Evolutionary conservation across 37 sponge, comb jelly and placozoan genomes (phyloP).

Genomic region (Ianthella basta): DNA sequence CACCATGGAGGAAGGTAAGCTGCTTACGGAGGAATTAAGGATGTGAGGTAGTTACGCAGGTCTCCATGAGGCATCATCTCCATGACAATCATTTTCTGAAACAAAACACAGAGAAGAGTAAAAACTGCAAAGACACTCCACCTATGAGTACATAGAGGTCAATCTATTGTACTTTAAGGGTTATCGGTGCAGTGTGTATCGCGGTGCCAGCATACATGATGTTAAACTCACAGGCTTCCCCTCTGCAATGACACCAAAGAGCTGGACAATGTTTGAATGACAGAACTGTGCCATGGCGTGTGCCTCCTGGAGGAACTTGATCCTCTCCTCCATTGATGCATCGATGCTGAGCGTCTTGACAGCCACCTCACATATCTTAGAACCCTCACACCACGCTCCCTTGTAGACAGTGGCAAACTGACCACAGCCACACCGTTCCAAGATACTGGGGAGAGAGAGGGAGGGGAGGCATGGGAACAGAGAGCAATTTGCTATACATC

Average conservation of each 20-base stretch:
- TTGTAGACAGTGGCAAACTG: conserved; percentile 31
- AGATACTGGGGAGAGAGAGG: not conserved
- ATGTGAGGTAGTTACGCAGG: not conserved
- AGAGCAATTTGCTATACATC: no score
- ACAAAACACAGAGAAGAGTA: not conserved
- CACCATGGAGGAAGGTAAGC: not conserved
- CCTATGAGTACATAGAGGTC: no score
- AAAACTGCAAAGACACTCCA: no score
- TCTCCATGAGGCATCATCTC: conserved; percentile 33
- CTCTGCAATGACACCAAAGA: conserved; percentile 9
- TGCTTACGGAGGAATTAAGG: conserved; percentile 24
- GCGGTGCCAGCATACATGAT: not conserved
- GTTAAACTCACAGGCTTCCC: conserved; percentile 10
- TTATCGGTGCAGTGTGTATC: no score
- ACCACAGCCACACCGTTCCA: not conserved
- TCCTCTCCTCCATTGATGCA: conserved; percentile 10
- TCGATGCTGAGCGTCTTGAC: not conserved
- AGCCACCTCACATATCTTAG: not conserved
- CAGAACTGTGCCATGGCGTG: conserved; percentile 28
- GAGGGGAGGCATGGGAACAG: no score
- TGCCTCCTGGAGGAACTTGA: conserved; percentile 31
- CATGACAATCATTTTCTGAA: conserved; percentile 25
- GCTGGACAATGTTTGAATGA: conserved; percentile 4
- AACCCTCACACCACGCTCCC: not conserved
- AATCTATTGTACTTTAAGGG: no score